Evolutionary conservation across 2,113 vertebrate species (phyloP), one percentile per base, ranked within the genome.

Genomic region (Cavia aperea): DNA sequence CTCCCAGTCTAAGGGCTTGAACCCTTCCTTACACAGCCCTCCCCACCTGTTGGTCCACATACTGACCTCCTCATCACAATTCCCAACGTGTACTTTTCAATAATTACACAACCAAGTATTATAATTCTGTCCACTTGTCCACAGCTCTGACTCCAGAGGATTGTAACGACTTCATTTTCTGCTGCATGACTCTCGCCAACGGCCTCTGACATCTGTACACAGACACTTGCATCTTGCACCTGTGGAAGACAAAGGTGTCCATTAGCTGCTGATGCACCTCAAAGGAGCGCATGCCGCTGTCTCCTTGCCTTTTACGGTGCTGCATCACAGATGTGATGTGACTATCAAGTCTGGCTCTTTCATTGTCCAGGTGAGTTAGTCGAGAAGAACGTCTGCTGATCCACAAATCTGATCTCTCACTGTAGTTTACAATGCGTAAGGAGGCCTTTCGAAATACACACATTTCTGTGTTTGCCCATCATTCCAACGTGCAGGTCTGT

Each of bases 81-180:
- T 81, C 63, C 79, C 73, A 89, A 9, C 31, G 73, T 75, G 62
- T 51, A 62, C 26, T 92, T 86, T 93, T 75, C 85, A 94, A 81
- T 81, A 68, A 81, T 65, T 70, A 43, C 24, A 10, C 6, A 43
- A 58, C 23, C 11, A 86, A 79, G 46, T 81, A 91, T 84, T 66
- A 39, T 54, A 43, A 93, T 81, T 75, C 62, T 49, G 2, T 79
- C 39, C 29, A 68, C 43, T 63, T 83, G 43, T n/a, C 68, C 68
- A 70, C 2, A 5, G 81, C 19, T 75, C 87, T 84, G 88, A 94
- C 86, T 77, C 84, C 54, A 65, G 19, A 92, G 63, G 51, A 56
- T 18, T 33, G 51, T 15, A 82, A 43, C 31, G 92, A 60, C 15
- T 15, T 75, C 18, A 21, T 51, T 43, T 93, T 49, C 68, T 58